Conservation (phyloP, 2,113 vertebrate species). For the Anseranas semipalmata region DNA sequence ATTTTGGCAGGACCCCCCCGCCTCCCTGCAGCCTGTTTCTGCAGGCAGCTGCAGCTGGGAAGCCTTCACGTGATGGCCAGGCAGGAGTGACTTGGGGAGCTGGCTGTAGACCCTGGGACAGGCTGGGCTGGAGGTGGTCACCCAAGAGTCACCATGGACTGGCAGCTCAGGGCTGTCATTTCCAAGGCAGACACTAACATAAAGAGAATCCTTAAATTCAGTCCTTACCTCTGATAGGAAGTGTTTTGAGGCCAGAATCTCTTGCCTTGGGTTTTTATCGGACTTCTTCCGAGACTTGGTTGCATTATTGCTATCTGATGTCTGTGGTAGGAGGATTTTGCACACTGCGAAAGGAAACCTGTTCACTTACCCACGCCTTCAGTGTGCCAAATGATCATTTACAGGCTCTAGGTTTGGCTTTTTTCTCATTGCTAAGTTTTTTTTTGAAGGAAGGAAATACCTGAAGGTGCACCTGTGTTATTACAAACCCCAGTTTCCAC, state of each 20-base stretch:
- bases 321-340: background rate
- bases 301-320: background rate
- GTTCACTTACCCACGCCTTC: background rate
- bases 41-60: background rate
- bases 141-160: rapidly evolving
- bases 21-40: background rate
- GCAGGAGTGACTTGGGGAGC: background rate
- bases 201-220: background rate
- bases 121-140: background rate
- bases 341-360: background rate
- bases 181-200: background rate
- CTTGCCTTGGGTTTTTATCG: background rate
- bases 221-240: background rate
- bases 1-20: background rate
- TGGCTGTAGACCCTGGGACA: background rate
- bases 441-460: background rate
- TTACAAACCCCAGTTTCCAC: background rate
- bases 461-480: background rate
- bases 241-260: background rate
- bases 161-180: background rate
- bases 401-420: background rate
- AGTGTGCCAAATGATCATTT: background rate
- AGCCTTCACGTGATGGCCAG: background rate
- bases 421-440: background rate
- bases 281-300: background rate